These are phyloP conservation scores for Piaya cayana DNA, from an alignment of 2,113 vertebrate genomes.

Conservation along the genomic window DNA sequence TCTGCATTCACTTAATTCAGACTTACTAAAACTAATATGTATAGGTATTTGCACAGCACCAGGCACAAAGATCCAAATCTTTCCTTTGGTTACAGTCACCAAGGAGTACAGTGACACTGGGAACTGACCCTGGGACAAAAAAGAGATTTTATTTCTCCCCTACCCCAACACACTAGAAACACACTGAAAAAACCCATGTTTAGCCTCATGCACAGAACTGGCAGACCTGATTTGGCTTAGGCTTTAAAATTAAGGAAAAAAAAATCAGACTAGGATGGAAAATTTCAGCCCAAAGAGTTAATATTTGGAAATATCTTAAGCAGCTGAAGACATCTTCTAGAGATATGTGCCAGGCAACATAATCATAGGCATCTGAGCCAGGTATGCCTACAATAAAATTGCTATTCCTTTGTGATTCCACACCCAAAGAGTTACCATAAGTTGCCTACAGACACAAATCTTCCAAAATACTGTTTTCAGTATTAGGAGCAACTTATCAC, in stretches of 20 bases:
- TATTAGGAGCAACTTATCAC: neutral
- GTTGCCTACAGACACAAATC: neutral
- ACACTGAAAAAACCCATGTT: neutral
- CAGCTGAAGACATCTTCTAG: neutral
- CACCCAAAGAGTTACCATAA: neutral
- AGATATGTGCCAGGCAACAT: neutral
- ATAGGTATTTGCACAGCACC: neutral
- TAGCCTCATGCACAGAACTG: neutral
- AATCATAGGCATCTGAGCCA: neutral
- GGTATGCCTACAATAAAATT: neutral
- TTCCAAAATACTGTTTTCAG: neutral
- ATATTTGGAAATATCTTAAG: neutral
- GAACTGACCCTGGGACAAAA: neutral
- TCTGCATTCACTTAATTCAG: neutral
- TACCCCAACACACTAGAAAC: neutral
- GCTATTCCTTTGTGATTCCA: neutral
- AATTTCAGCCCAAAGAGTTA: neutral
- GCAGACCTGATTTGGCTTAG: neutral
- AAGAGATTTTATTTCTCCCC: neutral
- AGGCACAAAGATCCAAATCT: neutral
- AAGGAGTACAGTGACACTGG: neutral
- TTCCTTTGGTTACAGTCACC: neutral
- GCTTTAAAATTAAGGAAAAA: neutral
- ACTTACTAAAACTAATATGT: neutral
- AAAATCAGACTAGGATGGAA: neutral